A percentile compares a stretch with the other conserved stretches of the same genome.
Evolutionary conservation across 2,113 vertebrate species (phyloP).

Genomic region (Pangasianodon hypophthalmus): DNA sequence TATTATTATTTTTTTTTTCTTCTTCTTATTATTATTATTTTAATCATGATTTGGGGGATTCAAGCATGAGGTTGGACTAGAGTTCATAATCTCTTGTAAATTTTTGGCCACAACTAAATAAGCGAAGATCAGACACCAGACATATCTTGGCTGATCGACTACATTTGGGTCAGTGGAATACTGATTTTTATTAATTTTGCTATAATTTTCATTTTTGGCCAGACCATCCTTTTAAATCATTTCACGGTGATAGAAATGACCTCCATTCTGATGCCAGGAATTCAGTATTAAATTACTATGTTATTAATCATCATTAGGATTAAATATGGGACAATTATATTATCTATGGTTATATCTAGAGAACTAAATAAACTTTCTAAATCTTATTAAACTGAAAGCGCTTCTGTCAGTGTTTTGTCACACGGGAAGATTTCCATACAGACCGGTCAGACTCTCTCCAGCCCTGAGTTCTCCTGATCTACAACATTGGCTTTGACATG

Average conservation of each 20-base stretch:
- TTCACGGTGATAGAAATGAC: background rate
- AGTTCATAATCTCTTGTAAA: background rate
- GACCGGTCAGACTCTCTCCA: background rate
- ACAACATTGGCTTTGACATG: constrained; percentile 9
- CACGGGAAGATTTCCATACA: background rate
- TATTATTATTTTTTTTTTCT: background rate
- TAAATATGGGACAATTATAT: background rate
- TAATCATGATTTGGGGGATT: background rate
- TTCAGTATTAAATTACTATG: background rate
- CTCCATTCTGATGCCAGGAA: background rate
- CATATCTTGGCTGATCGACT: background rate
- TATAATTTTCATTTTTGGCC: background rate
- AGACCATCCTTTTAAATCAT: background rate
- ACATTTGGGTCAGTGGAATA: background rate
- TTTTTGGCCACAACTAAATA: background rate
- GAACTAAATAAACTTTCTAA: constrained; percentile 4
- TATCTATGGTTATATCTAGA: background rate
- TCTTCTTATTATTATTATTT: background rate
- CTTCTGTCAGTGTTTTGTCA: background rate
- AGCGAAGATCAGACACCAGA: background rate
- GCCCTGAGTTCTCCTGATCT: background rate
- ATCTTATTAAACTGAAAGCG: background rate
- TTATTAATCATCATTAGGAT: constrained; percentile 2
- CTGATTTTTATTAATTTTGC: background rate
- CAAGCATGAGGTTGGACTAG: background rate